A percentile compares a stretch with the other conserved stretches of the same genome.
Conservation (phyloP, 2,797 vertebrate genomes). For the Phoebastria nigripes region DNA sequence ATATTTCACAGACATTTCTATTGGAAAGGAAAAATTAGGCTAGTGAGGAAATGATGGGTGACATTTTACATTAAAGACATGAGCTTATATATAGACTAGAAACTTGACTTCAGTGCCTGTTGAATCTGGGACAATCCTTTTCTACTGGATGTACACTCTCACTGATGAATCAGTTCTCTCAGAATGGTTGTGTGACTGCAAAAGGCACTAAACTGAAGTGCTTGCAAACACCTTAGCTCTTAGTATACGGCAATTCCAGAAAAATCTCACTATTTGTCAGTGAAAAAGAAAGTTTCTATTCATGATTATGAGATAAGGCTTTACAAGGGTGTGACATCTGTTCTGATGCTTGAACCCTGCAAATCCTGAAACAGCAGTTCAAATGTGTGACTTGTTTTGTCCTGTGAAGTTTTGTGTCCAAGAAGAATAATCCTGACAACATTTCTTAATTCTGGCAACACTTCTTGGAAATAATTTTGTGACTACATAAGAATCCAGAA, state of each 20-base stretch:
- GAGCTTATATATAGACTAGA: not conserved
- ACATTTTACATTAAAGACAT: not conserved
- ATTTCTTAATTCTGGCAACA: not conserved
- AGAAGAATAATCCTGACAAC: not conserved
- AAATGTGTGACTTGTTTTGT: not conserved
- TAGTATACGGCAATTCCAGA: not conserved
- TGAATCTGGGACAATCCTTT: not conserved
- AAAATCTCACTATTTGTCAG: not conserved
- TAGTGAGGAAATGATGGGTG: not conserved
- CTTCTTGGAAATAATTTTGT: not conserved
- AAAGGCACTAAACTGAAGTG: not conserved
- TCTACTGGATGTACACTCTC: not conserved
- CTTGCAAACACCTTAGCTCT: not conserved
- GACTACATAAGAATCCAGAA: not conserved
- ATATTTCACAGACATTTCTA: not conserved
- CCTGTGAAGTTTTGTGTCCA: not conserved
- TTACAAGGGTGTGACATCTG: rapidly evolving
- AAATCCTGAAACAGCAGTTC: not conserved
- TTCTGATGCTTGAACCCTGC: not conserved
- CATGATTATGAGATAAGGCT: not conserved
- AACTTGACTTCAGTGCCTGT: not conserved
- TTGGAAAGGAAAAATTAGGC: not conserved
- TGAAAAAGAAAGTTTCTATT: not conserved
- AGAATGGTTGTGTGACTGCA: not conserved
- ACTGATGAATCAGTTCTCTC: not conserved